Base-by-base conservation (phyloP, 2,888 invertebrate genomes). In the Lucinisca nassula region DNA sequence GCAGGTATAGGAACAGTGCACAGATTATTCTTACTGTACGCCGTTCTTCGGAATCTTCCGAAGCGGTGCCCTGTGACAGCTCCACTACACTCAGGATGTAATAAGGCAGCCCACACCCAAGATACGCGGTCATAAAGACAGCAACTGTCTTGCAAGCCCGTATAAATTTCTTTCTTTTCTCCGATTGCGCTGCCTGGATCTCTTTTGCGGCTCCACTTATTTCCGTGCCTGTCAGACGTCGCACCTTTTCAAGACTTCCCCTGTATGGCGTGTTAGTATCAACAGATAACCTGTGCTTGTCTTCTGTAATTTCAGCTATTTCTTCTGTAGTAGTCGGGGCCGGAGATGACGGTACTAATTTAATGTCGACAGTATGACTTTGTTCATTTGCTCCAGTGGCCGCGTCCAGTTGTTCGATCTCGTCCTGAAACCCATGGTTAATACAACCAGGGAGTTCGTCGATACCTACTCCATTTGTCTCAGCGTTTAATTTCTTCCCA, bases 31-130 rank as follows among this genome's bases (percentile, higher is more conserved):
- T 78, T 8, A 85, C 76, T 21, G 38, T 67, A 8, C 85, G 58
- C 12, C 40, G 27, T n/a, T 82, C 77, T 0, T 67, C 38, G 6
- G 85, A 76, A 32, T 88, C 88, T 32, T 79, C 38, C 77, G 27
- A 24, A 24, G 10, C 58, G 8, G 49, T 82, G 45, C 76, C 51
- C n/a, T 67, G 40, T 2, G 37, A 35, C 35, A 76, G 45, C 72
- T 67, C 67, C 1, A 67, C 35, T 17, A 67, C 35, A 21, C 67
- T 35, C 0, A 78, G 58, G 14, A 85, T 76, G 35, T 80, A 77
- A 45, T 88, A 88, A 17, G 88, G 88, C 35, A 75, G 35, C 45
- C 82, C 74, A 37, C 79, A 82, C 8, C 88, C 88, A 24, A 88
- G 32, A 49, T 82, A 88, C 6, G 85, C 79, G 21, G 61, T 38